phyloP scores from a whole-genome alignment of 2,113 vertebrate genomes.

The Lophius piscatorius region DNA sequence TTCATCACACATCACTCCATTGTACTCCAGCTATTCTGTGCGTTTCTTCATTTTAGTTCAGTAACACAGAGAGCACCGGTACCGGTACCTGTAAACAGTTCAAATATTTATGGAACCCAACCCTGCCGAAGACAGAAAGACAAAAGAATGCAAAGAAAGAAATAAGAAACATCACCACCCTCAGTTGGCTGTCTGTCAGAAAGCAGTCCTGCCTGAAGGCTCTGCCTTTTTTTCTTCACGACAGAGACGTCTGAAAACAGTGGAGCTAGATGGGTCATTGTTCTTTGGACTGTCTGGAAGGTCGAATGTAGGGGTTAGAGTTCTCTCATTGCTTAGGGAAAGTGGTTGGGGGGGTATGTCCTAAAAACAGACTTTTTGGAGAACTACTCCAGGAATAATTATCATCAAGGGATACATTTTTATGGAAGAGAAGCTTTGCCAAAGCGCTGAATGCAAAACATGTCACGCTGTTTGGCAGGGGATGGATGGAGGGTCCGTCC shows the following conservation, averaged over 20 bases:
- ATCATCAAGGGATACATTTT: neutral
- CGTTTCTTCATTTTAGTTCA: too few species aligned
- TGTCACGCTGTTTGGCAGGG: conserved; percentile 13
- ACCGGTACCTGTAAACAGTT: too few species aligned
- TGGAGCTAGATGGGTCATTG: conserved; percentile 38
- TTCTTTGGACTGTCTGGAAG: conserved; percentile 46
- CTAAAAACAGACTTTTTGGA: conserved; percentile 21
- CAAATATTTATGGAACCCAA: too few species aligned
- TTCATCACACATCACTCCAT: too few species aligned
- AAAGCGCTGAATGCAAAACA: conserved; percentile 29
- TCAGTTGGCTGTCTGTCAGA: conserved; percentile 45
- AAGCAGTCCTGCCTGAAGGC: conserved; percentile 64
- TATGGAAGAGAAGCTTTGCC: conserved; percentile 6
- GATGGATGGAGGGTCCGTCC: neutral
- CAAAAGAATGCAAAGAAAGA: conserved; percentile 6
- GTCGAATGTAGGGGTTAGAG: conserved; percentile 29
- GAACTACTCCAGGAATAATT: conserved; percentile 5
- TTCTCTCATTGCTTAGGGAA: conserved; percentile 26
- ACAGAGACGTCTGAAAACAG: conserved; percentile 33
- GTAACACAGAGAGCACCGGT: too few species aligned
- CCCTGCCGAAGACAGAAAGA: conserved; percentile 9
- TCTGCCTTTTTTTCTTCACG: conserved; percentile 41
- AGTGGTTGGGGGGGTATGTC: neutral
- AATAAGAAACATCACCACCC: conserved; percentile 41
- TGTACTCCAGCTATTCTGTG: too few species aligned